phyloP scores from a whole-genome alignment of 2,888 invertebrate genomes.

The Yponomeuta malinellus region DNA sequence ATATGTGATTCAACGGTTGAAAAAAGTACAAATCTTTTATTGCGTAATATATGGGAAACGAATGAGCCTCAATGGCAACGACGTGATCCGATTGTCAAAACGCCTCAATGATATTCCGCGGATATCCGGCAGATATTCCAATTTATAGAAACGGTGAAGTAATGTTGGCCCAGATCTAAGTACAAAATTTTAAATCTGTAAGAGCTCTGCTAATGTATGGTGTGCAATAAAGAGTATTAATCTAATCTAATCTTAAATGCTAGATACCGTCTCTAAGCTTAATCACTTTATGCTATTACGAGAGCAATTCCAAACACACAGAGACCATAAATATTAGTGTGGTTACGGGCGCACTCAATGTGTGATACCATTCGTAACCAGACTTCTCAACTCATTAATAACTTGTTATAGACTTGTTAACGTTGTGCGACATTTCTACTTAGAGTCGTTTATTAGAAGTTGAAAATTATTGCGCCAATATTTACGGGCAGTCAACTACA shows the following conservation, averaged over 20 bases:
- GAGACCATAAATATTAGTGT: too few species aligned
- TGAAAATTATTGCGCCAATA: not conserved
- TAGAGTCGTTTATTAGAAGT: not conserved
- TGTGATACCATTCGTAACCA: not conserved
- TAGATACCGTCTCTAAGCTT: too few species aligned
- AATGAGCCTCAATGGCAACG: slow-evolving; percentile 45
- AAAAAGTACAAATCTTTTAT: slow-evolving; percentile 38
- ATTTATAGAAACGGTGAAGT: not conserved
- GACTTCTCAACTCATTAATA: not conserved
- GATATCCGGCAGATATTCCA: slow-evolving; percentile 19
- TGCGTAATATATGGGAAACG: slow-evolving; percentile 46
- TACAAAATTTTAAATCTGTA: not conserved
- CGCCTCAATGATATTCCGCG: slow-evolving; percentile 30
- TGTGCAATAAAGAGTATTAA: too few species aligned
- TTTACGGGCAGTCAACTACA: not conserved
- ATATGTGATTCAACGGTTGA: slow-evolving; percentile 1
- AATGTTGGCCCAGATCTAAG: not conserved
- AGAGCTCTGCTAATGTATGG: too few species aligned
- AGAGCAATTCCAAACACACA: too few species aligned
- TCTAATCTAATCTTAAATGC: too few species aligned
- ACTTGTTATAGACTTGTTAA: not conserved
- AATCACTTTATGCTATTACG: too few species aligned
- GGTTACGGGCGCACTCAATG: not conserved
- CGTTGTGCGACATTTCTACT: not conserved
- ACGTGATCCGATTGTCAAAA: slow-evolving; percentile 47